Percentiles rank a stretch among this genome's conserved stretches.
Conservation (phyloP, 2,797 vertebrate species). For the Labeo calbasu region DNA sequence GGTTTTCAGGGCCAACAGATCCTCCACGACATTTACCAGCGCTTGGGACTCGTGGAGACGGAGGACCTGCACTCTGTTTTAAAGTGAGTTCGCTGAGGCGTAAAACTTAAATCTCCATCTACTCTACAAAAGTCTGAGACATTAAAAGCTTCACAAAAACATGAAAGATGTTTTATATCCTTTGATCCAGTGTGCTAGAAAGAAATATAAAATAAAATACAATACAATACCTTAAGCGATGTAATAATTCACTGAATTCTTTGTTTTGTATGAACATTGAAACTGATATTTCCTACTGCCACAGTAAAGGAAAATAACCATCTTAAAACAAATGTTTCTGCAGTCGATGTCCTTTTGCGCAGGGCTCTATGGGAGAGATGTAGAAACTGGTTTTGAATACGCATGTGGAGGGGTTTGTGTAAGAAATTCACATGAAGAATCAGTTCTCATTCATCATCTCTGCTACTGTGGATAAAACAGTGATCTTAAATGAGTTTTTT, state of each 20-base stretch:
- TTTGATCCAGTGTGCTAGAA: no score
- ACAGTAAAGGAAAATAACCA: background rate
- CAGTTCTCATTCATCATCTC: background rate
- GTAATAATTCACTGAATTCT: no score
- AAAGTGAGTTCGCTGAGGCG: constrained; percentile 43
- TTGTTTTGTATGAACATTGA: no score
- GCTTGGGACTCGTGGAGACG: constrained; percentile 55
- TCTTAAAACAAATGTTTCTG: background rate
- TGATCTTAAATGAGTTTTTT: background rate
- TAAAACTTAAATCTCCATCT: background rate
- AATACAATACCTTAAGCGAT: no score
- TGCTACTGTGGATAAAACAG: background rate
- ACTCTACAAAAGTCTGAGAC: background rate
- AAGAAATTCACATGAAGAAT: background rate
- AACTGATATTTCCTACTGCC: background rate
- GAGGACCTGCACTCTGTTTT: constrained; percentile 58
- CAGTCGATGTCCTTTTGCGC: background rate
- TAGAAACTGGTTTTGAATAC: no score
- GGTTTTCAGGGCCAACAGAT: constrained; percentile 58
- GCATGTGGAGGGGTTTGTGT: background rate
- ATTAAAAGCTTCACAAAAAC: no score
- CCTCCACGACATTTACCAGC: constrained; percentile 56
- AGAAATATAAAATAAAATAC: no score
- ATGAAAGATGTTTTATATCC: no score
- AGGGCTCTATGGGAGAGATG: background rate